Base-by-base conservation (phyloP, 2,888 invertebrate genomes). In the Zhengitettix transpicula region DNA sequence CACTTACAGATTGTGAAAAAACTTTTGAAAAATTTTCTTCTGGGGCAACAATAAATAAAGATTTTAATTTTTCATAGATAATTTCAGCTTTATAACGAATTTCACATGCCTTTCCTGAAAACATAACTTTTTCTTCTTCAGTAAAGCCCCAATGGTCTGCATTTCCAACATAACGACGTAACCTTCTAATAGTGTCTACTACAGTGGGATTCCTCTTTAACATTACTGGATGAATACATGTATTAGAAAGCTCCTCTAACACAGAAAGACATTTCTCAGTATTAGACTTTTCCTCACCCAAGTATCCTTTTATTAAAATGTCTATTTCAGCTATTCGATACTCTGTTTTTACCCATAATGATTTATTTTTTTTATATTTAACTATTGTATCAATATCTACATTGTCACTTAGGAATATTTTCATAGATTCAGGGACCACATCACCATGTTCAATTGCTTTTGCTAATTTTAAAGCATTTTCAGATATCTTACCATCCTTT, bases 171-270 rank as follows among this genome's bases (percentile, higher is more conserved):
- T 91, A 92, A 54, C 83, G 65, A 40, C 61, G 52, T 14, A 61
- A 52, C 62, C 87, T 80, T 67, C 85, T 84, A 58, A 90, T 79
- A 1, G 89, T 89, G 68, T 88, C 85, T 55, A 91, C 78, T 65
- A 87, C 80, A 55, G 84, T 81, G 0, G 89, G 85, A 74, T 90
- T 87, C 66, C 90, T 90, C 60, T 88, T 79, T 52, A 93, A 71
- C 85, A 89, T 89, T 28, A 89, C 72, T 1, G 84, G 81, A 63
- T 83, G 84, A 28, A 87, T 70, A 9, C 82, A 74, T 61, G 86
- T 68, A 10, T 77, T 77, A 69, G 76, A 73, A 12, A 71, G 71
- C 62, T 84, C 80, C 53, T 87, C 83, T 65, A 92, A 74, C 1
- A 83, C 74, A 58, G 82, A 80, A 44, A 90, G 71, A 64, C 89